These are phyloP conservation scores for Polypedilum pembai DNA, from an alignment of 1,140 invertebrate species.

Conservation along the genomic window DNA sequence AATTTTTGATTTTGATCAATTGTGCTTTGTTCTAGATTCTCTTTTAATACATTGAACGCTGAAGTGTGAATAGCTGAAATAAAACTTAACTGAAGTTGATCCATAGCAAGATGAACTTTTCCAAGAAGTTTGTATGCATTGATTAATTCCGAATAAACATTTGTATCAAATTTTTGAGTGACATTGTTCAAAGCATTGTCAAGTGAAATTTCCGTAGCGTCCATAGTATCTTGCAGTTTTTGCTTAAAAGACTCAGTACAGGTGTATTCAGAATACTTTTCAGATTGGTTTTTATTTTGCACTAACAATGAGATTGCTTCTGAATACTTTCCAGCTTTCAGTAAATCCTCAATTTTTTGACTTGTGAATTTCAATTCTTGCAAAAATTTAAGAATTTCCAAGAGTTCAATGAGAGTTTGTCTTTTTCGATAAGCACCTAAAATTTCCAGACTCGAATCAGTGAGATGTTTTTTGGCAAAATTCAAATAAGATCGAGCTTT, in stretches of 20 bases:
- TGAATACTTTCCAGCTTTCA: slow-evolving; percentile 79
- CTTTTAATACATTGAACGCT: slow-evolving; percentile 67
- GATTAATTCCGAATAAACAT: slow-evolving; percentile 70
- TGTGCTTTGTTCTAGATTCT: slow-evolving; percentile 57
- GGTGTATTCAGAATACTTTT: slow-evolving; percentile 71
- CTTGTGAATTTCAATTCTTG: slow-evolving; percentile 81
- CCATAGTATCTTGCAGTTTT: slow-evolving; percentile 85
- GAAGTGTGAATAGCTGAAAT: slow-evolving; percentile 87
- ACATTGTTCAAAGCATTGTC: slow-evolving; percentile 78
- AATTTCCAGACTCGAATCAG: slow-evolving; percentile 75
- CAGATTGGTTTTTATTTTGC: slow-evolving; percentile 78
- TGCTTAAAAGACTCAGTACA: slow-evolving; percentile 78
- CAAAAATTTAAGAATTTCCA: slow-evolving; percentile 72
- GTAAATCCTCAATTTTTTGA: slow-evolving; percentile 67
- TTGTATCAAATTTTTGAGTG: slow-evolving; percentile 62
- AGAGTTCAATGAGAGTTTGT: slow-evolving; percentile 66
- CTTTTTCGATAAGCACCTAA: slow-evolving; percentile 79
- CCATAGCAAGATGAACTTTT: slow-evolving; percentile 84
- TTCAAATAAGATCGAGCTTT: slow-evolving; percentile 62
- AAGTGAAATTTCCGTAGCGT: slow-evolving; percentile 84
- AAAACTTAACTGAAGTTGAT: slow-evolving; percentile 91
- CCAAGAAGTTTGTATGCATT: slow-evolving; percentile 77
- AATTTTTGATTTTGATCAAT: slow-evolving; percentile 60
- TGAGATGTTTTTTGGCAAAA: slow-evolving; percentile 70
- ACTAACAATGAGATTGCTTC: slow-evolving; percentile 80